These are phyloP conservation scores for Caloenas nicobarica DNA, from an alignment of 2,113 vertebrate species.

Conservation along the genomic window DNA sequence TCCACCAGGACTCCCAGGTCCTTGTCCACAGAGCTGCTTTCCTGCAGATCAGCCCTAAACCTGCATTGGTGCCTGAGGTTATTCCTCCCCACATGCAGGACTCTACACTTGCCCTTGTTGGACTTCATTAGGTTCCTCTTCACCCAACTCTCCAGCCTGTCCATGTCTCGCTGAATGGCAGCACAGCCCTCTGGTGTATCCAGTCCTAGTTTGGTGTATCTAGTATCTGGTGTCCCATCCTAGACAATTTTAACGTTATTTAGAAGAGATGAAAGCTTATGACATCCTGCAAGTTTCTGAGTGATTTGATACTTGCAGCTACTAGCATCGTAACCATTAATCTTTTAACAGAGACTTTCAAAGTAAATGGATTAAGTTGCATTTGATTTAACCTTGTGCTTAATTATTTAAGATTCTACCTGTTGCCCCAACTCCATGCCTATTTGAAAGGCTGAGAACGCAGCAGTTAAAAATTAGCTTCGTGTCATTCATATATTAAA, in stretches of 20 bases:
- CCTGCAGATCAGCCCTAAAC: too few relatives aligned
- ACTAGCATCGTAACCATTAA: background rate
- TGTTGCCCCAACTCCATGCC: background rate
- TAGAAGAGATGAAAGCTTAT: background rate
- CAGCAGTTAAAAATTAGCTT: background rate
- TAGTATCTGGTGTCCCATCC: background rate
- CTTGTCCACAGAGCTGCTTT: too few relatives aligned
- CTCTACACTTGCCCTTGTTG: too few relatives aligned
- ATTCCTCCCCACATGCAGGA: too few relatives aligned
- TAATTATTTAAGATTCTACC: background rate
- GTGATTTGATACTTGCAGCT: background rate
- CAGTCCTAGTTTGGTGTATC: too few relatives aligned
- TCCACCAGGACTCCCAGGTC: too few relatives aligned
- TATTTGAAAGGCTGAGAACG: background rate
- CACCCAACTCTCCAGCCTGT: too few relatives aligned
- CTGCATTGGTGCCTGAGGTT: too few relatives aligned
- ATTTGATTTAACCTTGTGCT: background rate
- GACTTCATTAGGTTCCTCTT: too few relatives aligned
- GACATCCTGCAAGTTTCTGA: background rate
- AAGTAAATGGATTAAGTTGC: background rate
- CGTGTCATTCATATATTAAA: background rate
- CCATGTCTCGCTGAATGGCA: too few relatives aligned
- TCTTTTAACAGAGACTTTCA: slow-evolving; percentile 5
- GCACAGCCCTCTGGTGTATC: too few relatives aligned
- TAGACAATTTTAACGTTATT: background rate